Conservation (phyloP, 35 echinoderm and acorn worm genomes). For the Ptychodera flava region DNA sequence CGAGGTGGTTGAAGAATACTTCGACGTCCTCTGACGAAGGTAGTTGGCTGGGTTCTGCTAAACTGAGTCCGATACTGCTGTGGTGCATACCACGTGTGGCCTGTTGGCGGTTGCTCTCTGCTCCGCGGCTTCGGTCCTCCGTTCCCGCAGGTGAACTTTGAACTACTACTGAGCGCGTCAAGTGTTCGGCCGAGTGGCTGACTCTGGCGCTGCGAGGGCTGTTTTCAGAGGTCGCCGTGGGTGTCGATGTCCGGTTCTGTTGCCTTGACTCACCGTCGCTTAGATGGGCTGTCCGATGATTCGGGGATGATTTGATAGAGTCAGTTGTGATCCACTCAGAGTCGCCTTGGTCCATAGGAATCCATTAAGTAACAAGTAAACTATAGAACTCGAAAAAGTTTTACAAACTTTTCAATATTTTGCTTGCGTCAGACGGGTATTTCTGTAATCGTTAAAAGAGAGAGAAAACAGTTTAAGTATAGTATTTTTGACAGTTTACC, state of each 20-base stretch:
- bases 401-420: too few species aligned
- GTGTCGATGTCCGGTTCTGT: neutral
- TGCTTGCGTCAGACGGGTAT: too few species aligned
- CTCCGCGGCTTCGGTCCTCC: neutral
- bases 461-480: too few species aligned
- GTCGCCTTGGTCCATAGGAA: neutral
- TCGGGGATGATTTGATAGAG: neutral
- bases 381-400: too few species aligned
- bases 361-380: too few species aligned
- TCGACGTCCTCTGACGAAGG: conserved; percentile 77
- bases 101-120: neutral
- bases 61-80: neutral
- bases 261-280: neutral
- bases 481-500: too few species aligned
- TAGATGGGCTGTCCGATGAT: neutral
- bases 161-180: neutral
- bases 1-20: conserved; percentile 74
- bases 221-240: neutral
- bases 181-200: neutral
- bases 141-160: neutral
- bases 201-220: neutral
- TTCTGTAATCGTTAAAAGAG: too few species aligned
- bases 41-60: conserved; percentile 18
- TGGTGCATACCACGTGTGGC: conserved; percentile 14
- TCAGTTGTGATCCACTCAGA: neutral